Evolutionary conservation across 2,113 vertebrate species (phyloP).

Genomic region (Junco hyemalis): DNA sequence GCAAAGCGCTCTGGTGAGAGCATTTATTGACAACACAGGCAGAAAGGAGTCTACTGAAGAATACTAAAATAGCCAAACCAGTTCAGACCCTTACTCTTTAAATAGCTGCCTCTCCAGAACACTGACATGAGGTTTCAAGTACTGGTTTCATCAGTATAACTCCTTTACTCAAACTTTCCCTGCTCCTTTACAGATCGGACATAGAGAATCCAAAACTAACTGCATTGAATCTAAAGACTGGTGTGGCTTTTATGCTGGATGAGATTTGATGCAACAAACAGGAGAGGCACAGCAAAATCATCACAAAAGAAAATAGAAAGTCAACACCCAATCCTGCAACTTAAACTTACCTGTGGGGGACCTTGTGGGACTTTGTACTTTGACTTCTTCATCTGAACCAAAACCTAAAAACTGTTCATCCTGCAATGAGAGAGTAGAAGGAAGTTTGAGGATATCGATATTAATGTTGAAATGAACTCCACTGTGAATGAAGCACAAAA

Average conservation of each 20-base stretch:
- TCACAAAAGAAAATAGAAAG: background rate
- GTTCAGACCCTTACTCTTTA: background rate
- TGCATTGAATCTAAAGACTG: background rate
- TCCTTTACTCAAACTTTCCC: background rate
- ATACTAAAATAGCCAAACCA: background rate
- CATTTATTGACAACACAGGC: background rate
- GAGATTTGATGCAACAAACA: background rate
- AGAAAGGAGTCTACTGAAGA: background rate
- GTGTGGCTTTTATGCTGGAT: background rate
- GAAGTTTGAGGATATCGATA: background rate
- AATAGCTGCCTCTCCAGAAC: background rate
- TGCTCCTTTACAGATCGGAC: background rate
- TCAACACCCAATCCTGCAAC: background rate
- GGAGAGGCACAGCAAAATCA: background rate
- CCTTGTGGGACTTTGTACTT: conserved; percentile 84
- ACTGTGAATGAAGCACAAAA: background rate
- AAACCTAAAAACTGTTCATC: conserved; percentile 96
- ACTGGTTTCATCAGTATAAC: background rate
- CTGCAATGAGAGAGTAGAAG: conserved; percentile 75
- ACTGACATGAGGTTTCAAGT: background rate
- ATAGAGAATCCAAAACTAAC: background rate
- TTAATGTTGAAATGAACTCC: background rate
- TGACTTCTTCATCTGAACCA: conserved; percentile 88
- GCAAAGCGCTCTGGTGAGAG: background rate
- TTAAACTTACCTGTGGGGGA: conserved; percentile 82